Percentiles rank a stretch among this genome's conserved stretches.
phyloP scores from a whole-genome alignment of 64 coral and sea anemone species.

The Trachythela sp. region DNA sequence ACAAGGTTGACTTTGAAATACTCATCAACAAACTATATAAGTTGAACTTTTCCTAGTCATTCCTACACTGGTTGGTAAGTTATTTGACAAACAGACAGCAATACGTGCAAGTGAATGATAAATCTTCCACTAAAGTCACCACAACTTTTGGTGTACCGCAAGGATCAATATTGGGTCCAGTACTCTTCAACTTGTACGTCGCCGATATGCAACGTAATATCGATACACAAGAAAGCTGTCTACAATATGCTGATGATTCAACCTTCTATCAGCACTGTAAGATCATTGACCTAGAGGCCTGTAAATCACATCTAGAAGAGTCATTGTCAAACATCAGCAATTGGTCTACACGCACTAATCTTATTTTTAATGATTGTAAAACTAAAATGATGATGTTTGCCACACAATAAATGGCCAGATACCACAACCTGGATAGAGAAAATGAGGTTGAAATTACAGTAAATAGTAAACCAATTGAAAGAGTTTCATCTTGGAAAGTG shows the following conservation, averaged over 20 bases:
- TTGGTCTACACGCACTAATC: background rate
- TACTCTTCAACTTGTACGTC: slow-evolving; percentile 31
- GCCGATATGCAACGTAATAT: slow-evolving; percentile 22
- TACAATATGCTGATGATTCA: slow-evolving; percentile 29
- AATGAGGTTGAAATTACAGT: slow-evolving; percentile 18
- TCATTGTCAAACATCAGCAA: background rate
- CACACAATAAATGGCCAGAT: slow-evolving; percentile 10
- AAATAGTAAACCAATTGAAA: slow-evolving; percentile 11
- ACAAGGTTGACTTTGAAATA: background rate
- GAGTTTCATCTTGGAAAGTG: slow-evolving; percentile 11
- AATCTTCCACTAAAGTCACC: background rate
- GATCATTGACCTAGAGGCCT: background rate
- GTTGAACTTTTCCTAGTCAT: background rate
- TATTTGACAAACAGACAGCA: slow-evolving; percentile 26
- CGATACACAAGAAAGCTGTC: background rate
- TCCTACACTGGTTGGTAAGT: background rate
- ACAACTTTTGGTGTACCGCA: slow-evolving; percentile 22
- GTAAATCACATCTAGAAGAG: background rate
- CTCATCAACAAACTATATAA: slow-evolving; percentile 19
- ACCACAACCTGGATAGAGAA: slow-evolving; percentile 12
- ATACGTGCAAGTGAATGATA: slow-evolving; percentile 29
- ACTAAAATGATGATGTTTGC: no score
- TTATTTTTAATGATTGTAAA: no score
- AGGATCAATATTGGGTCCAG: slow-evolving; percentile 28
- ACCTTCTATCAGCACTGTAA: background rate